Evolutionary conservation across 2,113 vertebrate species (phyloP).

Genomic region (Plecotus auritus): DNA sequence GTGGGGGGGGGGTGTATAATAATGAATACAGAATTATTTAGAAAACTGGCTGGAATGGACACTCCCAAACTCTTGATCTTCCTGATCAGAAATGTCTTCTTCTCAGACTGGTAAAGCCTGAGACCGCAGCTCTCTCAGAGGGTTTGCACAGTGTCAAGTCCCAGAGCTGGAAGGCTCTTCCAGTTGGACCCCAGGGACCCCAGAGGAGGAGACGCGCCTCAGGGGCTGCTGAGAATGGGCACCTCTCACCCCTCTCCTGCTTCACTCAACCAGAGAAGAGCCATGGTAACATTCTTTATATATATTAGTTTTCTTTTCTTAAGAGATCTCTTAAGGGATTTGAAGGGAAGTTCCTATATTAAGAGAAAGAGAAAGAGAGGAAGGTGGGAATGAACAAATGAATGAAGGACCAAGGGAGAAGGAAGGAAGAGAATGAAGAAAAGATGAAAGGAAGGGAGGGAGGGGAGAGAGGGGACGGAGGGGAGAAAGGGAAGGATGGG

Average conservation of each 20-base stretch:
- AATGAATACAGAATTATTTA: not conserved
- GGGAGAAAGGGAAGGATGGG: too few species aligned
- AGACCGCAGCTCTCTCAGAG: not conserved
- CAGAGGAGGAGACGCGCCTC: not conserved
- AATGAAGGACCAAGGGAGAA: not conserved
- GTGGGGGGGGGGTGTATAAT: not conserved
- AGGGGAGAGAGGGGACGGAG: not conserved
- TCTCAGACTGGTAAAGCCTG: not conserved
- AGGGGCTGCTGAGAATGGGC: not conserved
- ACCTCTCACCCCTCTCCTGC: not conserved
- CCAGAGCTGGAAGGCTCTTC: not conserved
- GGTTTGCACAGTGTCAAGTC: not conserved
- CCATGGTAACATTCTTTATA: not conserved
- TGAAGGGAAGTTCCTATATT: not conserved
- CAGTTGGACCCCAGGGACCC: not conserved
- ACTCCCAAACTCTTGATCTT: slow-evolving; percentile 15
- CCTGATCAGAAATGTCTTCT: not conserved
- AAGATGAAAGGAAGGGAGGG: not conserved
- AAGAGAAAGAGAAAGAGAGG: not conserved
- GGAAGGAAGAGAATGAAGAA: not conserved
- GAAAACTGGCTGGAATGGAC: not conserved
- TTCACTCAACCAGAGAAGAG: not conserved
- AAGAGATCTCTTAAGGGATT: not conserved
- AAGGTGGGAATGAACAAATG: too few species aligned
- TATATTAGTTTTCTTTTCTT: not conserved